Conservation (phyloP, 2,113 vertebrate species). For the Callithrix jacchus region DNA sequence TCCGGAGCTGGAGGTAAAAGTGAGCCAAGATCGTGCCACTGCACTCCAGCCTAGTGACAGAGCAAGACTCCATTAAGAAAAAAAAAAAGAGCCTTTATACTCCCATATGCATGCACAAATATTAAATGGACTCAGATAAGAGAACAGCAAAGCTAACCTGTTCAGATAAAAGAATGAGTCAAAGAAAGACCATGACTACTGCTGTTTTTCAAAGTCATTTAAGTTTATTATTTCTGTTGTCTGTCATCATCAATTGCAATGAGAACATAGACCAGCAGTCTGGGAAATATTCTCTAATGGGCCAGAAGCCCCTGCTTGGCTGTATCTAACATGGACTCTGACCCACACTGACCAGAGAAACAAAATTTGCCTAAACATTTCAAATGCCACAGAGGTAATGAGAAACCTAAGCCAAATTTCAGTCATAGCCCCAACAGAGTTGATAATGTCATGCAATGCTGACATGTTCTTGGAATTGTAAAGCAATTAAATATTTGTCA, state of each 20-base stretch:
- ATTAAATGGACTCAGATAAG: slow-evolving; percentile 48
- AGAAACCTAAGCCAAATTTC: slow-evolving; percentile 44
- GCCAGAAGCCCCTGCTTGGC: background rate
- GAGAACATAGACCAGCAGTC: background rate
- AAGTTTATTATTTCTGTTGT: slow-evolving; percentile 58
- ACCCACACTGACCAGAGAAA: background rate
- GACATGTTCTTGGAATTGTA: background rate
- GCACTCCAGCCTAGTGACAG: too few relatives aligned
- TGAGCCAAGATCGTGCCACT: too few relatives aligned
- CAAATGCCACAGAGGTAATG: slow-evolving; percentile 44
- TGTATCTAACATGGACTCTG: slow-evolving; percentile 3
- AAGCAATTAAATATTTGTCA: slow-evolving; percentile 54
- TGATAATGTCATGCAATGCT: slow-evolving; percentile 43
- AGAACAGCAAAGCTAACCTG: slow-evolving; percentile 40
- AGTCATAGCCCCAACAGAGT: slow-evolving; percentile 3
- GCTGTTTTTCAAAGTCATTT: slow-evolving; percentile 62
- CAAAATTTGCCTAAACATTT: slow-evolving; percentile 31
- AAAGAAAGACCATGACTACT: slow-evolving; percentile 52
- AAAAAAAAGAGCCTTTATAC: background rate
- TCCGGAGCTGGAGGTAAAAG: too few relatives aligned
- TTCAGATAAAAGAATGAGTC: slow-evolving; percentile 46
- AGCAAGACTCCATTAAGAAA: too few relatives aligned
- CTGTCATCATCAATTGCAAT: slow-evolving; percentile 39
- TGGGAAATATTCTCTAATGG: slow-evolving; percentile 44
- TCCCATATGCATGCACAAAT: slow-evolving; percentile 10